Conservation (phyloP, 2,797 vertebrate species). For the Knipowitschia caucasica region DNA sequence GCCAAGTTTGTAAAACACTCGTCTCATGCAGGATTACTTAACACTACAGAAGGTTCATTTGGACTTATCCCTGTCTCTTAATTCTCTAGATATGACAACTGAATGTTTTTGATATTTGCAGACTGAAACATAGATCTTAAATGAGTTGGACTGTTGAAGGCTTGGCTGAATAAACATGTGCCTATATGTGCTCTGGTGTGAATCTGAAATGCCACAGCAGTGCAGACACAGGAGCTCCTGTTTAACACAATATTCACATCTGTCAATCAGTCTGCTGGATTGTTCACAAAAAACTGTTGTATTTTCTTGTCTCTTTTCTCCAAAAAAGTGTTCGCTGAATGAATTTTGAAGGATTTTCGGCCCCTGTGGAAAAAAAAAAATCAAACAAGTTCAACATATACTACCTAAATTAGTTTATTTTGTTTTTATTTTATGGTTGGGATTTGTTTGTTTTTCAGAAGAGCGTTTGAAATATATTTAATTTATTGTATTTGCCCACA, state of each 20-base stretch:
- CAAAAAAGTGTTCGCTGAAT: slow-evolving; percentile 10
- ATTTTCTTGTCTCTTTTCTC: slow-evolving; percentile 14
- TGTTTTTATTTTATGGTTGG: slow-evolving; percentile 2
- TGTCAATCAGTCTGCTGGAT: slow-evolving; percentile 7
- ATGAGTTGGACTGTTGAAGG: not conserved
- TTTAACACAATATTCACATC: slow-evolving; percentile 15
- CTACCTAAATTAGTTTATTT: slow-evolving; percentile 4
- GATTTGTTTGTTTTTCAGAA: not conserved
- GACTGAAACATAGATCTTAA: slow-evolving; percentile 6
- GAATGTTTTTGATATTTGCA: slow-evolving; percentile 45
- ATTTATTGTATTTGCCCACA: not conserved
- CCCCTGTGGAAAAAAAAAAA: slow-evolving; percentile 7
- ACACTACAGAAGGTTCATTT: not conserved
- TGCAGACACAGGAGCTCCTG: not conserved
- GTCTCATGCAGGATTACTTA: not conserved
- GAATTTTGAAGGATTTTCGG: slow-evolving; percentile 33
- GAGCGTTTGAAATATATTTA: not conserved
- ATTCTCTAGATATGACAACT: slow-evolving; percentile 39
- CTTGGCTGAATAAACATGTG: not conserved
- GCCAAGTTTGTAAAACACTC: not conserved
- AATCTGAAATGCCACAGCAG: slow-evolving; percentile 1
- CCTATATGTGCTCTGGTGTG: not conserved
- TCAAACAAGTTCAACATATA: not conserved
- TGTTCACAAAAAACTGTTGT: not conserved
- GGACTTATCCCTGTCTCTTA: not conserved